Evolutionary conservation across 2,888 invertebrate species (phyloP), one percentile per base, ranked within the genome.

Genomic region (Glaucopsyche alexis): DNA sequence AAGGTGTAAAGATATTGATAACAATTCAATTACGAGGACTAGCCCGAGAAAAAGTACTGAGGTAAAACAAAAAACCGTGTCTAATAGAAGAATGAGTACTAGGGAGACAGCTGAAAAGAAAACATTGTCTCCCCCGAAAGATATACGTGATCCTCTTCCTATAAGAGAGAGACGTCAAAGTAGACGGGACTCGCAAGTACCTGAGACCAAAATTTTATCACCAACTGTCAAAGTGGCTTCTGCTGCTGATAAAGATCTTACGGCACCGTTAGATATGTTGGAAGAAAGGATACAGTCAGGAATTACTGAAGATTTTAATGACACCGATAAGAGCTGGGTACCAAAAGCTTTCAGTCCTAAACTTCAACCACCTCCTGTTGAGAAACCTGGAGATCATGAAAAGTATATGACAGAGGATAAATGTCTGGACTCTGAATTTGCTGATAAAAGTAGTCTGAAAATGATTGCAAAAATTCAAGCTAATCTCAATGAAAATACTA

Each of bases 391-490:
- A 6, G 89, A 82, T 49, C 87, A 92, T 76, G 90, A 89, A 73
- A 93, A 93, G 80, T 91, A 93, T 76, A 91, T 93, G 86, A 89
- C 90, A 19, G 93, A 93, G 79, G 90, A 93, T 77, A 90, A 91
- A 78, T 86, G 87, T 42, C 81, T 90, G 74, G 91, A 91, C 76
- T 88, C 87, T 5, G 92, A 93, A 75, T 87, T 84, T 50, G 81
- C 88, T 1, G 92, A 92, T 75, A 92, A 90, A 76, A 90, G 85
- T 73, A 91, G 93, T 75, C 87, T 89, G 38, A 91, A 88, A 80
- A 91, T 91, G 89, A 91, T 93, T 71, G 92, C 92, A 40, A 93
- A 91, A 80, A 92, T 92, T 77, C 92, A 93, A 81, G 92, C 93
- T 13, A 92, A 87, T 77, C 82, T 93, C 2, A 92, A 91, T 78